phyloP scores from a whole-genome alignment of 2,888 invertebrate species.

The Nomada ruficornis region DNA sequence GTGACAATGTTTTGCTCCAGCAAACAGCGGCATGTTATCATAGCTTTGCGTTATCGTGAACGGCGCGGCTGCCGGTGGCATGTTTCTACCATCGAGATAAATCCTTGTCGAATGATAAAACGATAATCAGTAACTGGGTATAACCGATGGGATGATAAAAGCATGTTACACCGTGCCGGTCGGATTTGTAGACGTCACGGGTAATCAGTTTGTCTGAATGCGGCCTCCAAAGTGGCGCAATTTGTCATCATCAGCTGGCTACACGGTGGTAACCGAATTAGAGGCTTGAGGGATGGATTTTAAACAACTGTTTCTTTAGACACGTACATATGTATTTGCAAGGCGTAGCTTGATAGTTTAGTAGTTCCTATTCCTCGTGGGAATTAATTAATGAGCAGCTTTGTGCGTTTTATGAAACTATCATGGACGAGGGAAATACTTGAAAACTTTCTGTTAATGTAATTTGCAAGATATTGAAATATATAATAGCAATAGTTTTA shows the following conservation, averaged over 20 bases:
- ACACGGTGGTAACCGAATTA: slow-evolving; percentile 23
- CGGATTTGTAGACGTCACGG: slow-evolving; percentile 57
- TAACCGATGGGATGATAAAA: slow-evolving; percentile 60
- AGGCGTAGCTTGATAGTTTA: neutral
- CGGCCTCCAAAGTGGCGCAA: slow-evolving; percentile 20
- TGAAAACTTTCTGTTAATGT: too few species aligned
- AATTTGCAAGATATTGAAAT: too few species aligned
- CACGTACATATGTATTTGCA: neutral
- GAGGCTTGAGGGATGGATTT: slow-evolving; percentile 4
- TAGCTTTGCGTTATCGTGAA: slow-evolving; percentile 65
- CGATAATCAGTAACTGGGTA: slow-evolving; percentile 65
- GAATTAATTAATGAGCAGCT: too few species aligned
- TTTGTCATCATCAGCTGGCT: slow-evolving; percentile 28
- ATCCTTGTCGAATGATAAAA: slow-evolving; percentile 68
- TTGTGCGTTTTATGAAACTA: too few species aligned
- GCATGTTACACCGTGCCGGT: slow-evolving; percentile 37
- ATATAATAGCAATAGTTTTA: too few species aligned
- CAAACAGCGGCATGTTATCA: slow-evolving; percentile 63
- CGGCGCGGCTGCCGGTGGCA: slow-evolving; percentile 55
- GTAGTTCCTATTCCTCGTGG: too few species aligned
- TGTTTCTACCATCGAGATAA: slow-evolving; percentile 70
- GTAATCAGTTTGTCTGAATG: slow-evolving; percentile 54
- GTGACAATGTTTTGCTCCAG: slow-evolving; percentile 49
- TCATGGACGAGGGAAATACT: too few species aligned
- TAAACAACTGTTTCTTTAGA: slow-evolving; percentile 10